A percentile compares a stretch with the other conserved stretches of the same genome.
Conservation (phyloP, 1,140 invertebrate species). For the Teleopsis dalmanni region DNA sequence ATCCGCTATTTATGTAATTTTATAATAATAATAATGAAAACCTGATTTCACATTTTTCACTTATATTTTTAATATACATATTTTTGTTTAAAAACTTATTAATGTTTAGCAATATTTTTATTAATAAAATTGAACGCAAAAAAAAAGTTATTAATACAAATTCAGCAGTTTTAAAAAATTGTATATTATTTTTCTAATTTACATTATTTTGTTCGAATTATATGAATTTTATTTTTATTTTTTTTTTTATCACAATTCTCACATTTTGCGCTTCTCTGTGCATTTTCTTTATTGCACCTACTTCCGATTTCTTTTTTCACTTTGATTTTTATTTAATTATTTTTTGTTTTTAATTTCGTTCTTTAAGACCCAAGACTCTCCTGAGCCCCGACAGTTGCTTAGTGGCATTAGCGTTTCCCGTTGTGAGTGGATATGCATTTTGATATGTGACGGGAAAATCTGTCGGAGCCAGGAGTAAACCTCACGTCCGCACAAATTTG, state of each 20-base stretch:
- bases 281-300: neutral
- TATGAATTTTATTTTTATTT: slow-evolving; percentile 11
- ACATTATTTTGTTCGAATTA: slow-evolving; percentile 14
- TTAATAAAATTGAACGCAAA: no score
- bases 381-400: slow-evolving; percentile 41
- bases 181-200: slow-evolving; percentile 8
- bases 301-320: neutral
- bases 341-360: slow-evolving; percentile 29
- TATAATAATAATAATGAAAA: no score
- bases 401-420: slow-evolving; percentile 22
- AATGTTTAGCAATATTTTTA: no score
- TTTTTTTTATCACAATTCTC: slow-evolving; percentile 23
- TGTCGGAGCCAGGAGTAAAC: slow-evolving; percentile 59
- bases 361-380: slow-evolving; percentile 32
- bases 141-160: no score
- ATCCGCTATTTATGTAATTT: no score
- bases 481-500: slow-evolving; percentile 69
- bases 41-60: no score
- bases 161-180: neutral
- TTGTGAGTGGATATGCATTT: slow-evolving; percentile 21
- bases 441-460: slow-evolving; percentile 42
- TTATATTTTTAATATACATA: no score
- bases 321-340: no score
- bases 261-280: slow-evolving; percentile 7
- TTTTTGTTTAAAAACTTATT: no score